A percentile compares a stretch with the other conserved stretches of the same genome.
These are phyloP conservation scores for Tiaroga cobitis DNA, from an alignment of 2,797 vertebrate genomes.

Conservation along the genomic window DNA sequence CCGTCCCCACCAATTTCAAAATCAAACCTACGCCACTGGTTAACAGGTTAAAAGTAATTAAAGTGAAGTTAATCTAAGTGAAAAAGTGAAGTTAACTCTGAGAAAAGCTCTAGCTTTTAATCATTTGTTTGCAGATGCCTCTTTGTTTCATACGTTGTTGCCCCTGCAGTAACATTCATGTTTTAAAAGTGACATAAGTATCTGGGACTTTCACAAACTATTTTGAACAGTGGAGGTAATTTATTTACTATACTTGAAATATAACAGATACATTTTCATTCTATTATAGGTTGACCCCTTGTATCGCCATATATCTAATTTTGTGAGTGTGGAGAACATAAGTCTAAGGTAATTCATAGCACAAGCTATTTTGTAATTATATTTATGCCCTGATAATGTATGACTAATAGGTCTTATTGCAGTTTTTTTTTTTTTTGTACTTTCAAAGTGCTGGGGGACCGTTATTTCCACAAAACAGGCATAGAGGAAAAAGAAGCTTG, in stretches of 20 bases:
- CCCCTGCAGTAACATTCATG: not conserved
- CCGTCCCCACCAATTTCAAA: too few species aligned
- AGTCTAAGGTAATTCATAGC: slow-evolving; percentile 52
- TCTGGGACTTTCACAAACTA: not conserved
- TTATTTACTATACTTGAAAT: not conserved
- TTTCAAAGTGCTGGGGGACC: not conserved
- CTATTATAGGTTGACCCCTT: slow-evolving; percentile 49
- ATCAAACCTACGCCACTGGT: too few species aligned
- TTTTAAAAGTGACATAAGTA: not conserved
- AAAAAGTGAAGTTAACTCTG: not conserved
- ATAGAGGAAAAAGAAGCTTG: slow-evolving; percentile 9
- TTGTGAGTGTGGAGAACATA: slow-evolving; percentile 28
- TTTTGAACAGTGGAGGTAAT: not conserved
- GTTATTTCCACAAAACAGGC: rapidly evolving
- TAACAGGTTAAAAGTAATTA: not conserved
- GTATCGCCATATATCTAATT: not conserved
- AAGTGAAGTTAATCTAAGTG: not conserved
- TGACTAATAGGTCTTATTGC: not conserved
- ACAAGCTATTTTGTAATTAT: not conserved
- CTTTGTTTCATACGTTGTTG: not conserved
- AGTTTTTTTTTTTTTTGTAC: not conserved
- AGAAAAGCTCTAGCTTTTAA: not conserved
- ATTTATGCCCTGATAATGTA: not conserved
- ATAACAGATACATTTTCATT: slow-evolving; percentile 1
- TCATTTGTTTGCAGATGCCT: not conserved